These are phyloP conservation scores for Drosophila testacea DNA, from an alignment of 2,888 invertebrate genomes.

Conservation along the genomic window DNA sequence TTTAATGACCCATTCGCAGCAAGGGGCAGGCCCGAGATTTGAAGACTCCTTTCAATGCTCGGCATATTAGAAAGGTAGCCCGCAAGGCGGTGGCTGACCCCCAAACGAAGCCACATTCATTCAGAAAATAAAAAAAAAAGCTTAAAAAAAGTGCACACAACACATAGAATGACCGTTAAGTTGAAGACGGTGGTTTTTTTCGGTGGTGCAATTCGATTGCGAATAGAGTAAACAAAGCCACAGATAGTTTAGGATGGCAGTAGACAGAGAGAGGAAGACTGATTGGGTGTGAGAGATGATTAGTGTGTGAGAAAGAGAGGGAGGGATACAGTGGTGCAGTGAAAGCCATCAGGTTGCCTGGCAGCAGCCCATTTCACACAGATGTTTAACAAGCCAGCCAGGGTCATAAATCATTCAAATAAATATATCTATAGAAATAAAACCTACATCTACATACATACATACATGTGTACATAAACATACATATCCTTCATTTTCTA, in stretches of 20 bases:
- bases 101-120: conserved; percentile 58
- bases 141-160: conserved; percentile 9
- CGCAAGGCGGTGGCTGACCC: conserved; percentile 77
- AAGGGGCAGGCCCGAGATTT: conserved; percentile 9
- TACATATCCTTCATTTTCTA: conserved; percentile 41
- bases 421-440: conserved; percentile 20
- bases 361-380: conserved; percentile 71
- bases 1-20: conserved; percentile 66
- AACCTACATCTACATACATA: not conserved
- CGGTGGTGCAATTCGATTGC: conserved; percentile 45
- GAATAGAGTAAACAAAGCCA: conserved; percentile 63
- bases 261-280: not conserved
- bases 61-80: conserved; percentile 73
- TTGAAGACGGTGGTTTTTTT: conserved; percentile 13
- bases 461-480: not conserved
- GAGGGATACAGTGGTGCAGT: conserved; percentile 48
- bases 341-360: conserved; percentile 64
- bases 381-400: conserved; percentile 72
- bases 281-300: not conserved
- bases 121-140: not conserved
- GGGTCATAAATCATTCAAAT: conserved; percentile 74
- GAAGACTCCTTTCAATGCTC: conserved; percentile 59
- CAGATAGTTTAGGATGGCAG: not conserved
- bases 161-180: conserved; percentile 36
- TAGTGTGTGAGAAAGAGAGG: not conserved